Evolutionary conservation across 2,797 vertebrate species (phyloP).

Genomic region (Kryptolebias ocellatus): DNA sequence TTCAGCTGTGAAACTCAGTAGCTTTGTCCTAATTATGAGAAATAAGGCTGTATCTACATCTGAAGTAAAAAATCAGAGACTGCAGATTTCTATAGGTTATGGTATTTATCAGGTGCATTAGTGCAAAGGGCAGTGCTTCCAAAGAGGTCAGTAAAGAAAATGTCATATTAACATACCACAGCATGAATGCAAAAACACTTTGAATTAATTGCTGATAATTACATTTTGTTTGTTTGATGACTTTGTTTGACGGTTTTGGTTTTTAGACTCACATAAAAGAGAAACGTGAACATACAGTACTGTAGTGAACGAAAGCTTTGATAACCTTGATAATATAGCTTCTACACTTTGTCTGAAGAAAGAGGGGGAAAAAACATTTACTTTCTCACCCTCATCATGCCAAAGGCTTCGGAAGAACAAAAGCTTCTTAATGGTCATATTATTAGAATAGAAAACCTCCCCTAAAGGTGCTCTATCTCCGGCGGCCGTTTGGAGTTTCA

Average conservation of each 20-base stretch:
- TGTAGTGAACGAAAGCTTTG: not conserved
- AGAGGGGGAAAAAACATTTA: not conserved
- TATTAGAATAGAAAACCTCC: slow-evolving; percentile 10
- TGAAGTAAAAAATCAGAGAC: too few relatives aligned
- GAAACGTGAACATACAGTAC: not conserved
- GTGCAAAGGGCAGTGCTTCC: not conserved
- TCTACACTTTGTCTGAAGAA: not conserved
- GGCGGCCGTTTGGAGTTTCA: slow-evolving; percentile 48
- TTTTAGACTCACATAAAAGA: not conserved
- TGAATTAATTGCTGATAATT: not conserved
- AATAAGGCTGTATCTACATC: not conserved
- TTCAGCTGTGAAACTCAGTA: not conserved
- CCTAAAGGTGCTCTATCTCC: slow-evolving; percentile 44
- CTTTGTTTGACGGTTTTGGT: not conserved
- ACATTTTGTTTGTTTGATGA: not conserved
- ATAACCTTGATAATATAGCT: not conserved
- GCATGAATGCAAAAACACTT: not conserved
- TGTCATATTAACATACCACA: not conserved
- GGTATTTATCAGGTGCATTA: not conserved
- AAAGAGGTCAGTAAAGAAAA: not conserved
- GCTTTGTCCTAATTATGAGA: not conserved
- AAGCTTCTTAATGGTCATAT: slow-evolving; percentile 41
- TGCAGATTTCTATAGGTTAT: not conserved
- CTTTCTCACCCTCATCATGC: not conserved
- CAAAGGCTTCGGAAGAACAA: not conserved